A percentile compares a stretch with the other conserved stretches of the same genome.
Evolutionary conservation across 2,888 invertebrate genomes (phyloP).

Genomic region (Julus scanicus): DNA sequence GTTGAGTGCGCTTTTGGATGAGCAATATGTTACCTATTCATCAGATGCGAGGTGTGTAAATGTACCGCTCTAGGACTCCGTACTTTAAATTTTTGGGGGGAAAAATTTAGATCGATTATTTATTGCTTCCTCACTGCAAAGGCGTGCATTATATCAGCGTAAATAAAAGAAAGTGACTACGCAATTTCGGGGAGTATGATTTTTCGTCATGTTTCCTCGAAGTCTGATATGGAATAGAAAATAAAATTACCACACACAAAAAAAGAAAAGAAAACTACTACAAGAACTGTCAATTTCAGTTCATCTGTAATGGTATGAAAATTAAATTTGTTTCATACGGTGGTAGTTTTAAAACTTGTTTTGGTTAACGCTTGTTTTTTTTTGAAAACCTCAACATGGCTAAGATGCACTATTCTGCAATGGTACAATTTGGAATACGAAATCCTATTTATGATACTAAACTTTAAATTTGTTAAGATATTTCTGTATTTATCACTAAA

Average conservation of each 20-base stretch:
- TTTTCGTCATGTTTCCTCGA: not conserved
- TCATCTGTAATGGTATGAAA: not conserved
- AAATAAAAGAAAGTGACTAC: constrained; percentile 2
- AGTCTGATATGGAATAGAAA: not conserved
- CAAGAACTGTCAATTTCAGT: not conserved
- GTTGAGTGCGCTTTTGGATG: not conserved
- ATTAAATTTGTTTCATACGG: not conserved
- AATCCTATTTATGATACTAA: too few relatives aligned
- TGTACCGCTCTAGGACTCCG: not conserved
- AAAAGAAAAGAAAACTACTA: not conserved
- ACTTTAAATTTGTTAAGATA: too few relatives aligned
- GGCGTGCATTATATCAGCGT: not conserved
- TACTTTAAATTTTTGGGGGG: not conserved
- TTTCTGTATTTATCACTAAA: too few relatives aligned
- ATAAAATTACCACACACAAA: not conserved
- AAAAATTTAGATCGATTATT: constrained; percentile 3
- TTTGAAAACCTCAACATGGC: too few relatives aligned
- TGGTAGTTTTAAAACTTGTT: too few relatives aligned
- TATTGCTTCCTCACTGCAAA: not conserved
- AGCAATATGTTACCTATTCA: not conserved
- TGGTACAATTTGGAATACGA: too few relatives aligned
- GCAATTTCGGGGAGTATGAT: constrained; percentile 13
- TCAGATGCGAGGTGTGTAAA: not conserved
- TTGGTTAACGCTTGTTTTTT: too few relatives aligned
- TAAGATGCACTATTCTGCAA: too few relatives aligned